phyloP scores from a whole-genome alignment of 2,797 vertebrate genomes.

The Cossypha niveicapilla region DNA sequence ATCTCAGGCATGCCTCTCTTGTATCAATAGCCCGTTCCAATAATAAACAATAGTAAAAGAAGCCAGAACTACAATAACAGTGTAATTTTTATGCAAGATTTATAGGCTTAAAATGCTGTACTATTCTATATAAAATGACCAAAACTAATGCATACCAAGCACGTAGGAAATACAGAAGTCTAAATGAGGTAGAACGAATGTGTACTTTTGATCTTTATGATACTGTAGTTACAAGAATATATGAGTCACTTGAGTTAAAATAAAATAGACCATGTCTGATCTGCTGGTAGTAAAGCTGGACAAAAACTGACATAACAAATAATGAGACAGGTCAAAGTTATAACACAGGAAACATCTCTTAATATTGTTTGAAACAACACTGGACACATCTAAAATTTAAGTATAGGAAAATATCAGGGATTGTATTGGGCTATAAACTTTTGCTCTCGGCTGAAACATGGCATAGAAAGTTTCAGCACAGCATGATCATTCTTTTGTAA shows the following conservation, averaged over 20 bases:
- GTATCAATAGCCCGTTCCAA: background rate
- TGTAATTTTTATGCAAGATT: background rate
- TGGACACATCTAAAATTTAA: background rate
- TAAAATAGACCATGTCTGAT: background rate
- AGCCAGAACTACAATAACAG: background rate
- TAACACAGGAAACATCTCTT: background rate
- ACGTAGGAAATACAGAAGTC: background rate
- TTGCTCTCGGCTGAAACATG: background rate
- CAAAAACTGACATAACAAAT: background rate
- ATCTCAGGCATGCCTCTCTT: background rate
- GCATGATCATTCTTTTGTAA: background rate
- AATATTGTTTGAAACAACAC: background rate
- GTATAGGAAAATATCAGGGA: background rate
- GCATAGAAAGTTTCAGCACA: background rate
- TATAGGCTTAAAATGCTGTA: background rate
- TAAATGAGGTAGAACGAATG: background rate
- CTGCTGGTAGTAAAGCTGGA: background rate
- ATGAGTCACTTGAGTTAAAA: background rate
- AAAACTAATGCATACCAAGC: background rate
- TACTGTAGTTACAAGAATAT: background rate
- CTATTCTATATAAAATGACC: conserved; percentile 3
- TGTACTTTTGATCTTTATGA: background rate
- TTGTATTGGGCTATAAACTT: background rate
- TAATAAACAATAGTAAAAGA: background rate
- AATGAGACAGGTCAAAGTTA: background rate